Percentiles rank a stretch among this genome's conserved stretches.
These are phyloP conservation scores for Leucoma salicis DNA, from an alignment of 2,888 invertebrate genomes.

Conservation along the genomic window DNA sequence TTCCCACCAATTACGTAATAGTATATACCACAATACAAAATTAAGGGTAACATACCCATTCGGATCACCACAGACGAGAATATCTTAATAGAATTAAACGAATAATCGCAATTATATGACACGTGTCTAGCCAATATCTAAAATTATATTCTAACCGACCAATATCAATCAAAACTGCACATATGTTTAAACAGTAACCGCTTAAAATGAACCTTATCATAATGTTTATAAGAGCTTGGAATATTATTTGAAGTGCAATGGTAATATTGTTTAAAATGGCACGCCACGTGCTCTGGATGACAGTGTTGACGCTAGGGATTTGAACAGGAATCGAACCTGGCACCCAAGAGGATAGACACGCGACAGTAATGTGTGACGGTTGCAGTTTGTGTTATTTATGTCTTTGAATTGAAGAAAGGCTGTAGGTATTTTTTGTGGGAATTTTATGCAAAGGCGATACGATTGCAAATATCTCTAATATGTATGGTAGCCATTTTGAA, in stretches of 20 bases:
- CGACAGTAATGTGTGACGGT: slow-evolving; percentile 25
- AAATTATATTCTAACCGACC: slow-evolving; percentile 23
- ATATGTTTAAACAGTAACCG: background rate
- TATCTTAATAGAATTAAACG: slow-evolving; percentile 33
- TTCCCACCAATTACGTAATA: slow-evolving; percentile 4
- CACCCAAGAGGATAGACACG: slow-evolving; percentile 34
- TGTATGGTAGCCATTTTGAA: too few species aligned
- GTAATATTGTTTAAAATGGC: slow-evolving; percentile 4
- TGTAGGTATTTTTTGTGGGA: slow-evolving; percentile 6
- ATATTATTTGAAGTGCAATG: background rate
- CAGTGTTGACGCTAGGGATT: slow-evolving; percentile 35
- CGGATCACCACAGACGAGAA: slow-evolving; percentile 1
- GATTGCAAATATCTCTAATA: too few species aligned
- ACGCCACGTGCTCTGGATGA: slow-evolving; percentile 27
- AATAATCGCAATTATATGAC: slow-evolving; percentile 29
- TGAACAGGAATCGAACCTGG: slow-evolving; percentile 29
- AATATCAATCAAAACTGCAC: background rate
- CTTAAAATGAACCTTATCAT: slow-evolving; percentile 5
- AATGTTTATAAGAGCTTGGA: background rate
- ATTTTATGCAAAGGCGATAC: too few species aligned
- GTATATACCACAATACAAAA: slow-evolving; percentile 4
- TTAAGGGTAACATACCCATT: slow-evolving; percentile 8
- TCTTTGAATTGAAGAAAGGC: slow-evolving; percentile 19
- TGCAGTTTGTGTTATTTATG: slow-evolving; percentile 13
- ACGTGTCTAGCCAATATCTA: slow-evolving; percentile 28